Evolutionary conservation across 2,888 invertebrate genomes (phyloP).

Genomic region (Branchellion lobata): DNA sequence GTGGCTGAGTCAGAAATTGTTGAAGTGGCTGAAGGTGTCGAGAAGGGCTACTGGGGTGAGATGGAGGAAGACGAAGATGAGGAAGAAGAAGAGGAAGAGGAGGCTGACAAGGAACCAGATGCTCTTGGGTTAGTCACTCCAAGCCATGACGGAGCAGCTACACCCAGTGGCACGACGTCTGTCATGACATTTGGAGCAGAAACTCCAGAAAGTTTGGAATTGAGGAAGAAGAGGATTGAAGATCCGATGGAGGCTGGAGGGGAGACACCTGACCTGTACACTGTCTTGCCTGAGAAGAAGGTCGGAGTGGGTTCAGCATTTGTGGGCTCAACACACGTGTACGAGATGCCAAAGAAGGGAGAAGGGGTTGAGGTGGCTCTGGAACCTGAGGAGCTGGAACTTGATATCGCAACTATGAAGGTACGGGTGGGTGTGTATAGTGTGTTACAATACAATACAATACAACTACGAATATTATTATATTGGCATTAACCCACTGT

Average conservation of each 20-base stretch:
- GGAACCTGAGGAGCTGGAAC: constrained; percentile 93
- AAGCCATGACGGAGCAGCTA: constrained; percentile 78
- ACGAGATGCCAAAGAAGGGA: constrained; percentile 73
- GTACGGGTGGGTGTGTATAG: not conserved
- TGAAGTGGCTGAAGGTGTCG: constrained; percentile 81
- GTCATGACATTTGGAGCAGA: constrained; percentile 88
- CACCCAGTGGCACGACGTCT: constrained; percentile 86
- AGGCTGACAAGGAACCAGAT: constrained; percentile 67
- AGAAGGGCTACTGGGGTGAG: constrained; percentile 94
- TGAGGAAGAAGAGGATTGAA: constrained; percentile 93
- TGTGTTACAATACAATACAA: too few species aligned
- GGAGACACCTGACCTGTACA: constrained; percentile 91
- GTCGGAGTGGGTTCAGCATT: constrained; percentile 74
- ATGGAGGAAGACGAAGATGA: constrained; percentile 79
- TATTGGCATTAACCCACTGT: too few species aligned
- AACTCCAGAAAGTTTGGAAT: constrained; percentile 96
- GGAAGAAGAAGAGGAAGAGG: constrained; percentile 58
- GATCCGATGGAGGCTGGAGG: constrained; percentile 91
- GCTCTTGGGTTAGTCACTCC: constrained; percentile 86
- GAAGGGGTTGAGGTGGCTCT: constrained; percentile 83
- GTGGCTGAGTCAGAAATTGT: constrained; percentile 52
- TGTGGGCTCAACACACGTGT: constrained; percentile 93
- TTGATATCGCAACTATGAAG: constrained; percentile 88
- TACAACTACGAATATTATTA: too few species aligned
- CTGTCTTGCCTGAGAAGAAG: constrained; percentile 90